Evolutionary conservation across 2,113 vertebrate species (phyloP).

Genomic region (Anguilla rostrata): DNA sequence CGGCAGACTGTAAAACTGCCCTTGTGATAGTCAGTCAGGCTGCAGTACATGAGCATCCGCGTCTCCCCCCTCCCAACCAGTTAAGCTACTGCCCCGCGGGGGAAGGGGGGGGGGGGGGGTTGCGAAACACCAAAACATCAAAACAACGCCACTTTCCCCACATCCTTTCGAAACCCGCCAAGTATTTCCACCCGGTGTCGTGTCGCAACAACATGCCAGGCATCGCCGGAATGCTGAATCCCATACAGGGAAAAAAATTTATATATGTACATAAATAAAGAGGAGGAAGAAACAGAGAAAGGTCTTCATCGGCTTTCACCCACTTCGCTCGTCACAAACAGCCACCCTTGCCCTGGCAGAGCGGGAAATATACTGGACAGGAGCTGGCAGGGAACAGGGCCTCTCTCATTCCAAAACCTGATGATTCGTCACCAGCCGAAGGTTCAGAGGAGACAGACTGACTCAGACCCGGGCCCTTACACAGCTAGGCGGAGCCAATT

Average conservation of each 20-base stretch:
- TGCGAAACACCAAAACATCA: constrained; percentile 9
- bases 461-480: no score
- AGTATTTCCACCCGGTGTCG: neutral
- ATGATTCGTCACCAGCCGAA: neutral
- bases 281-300: neutral
- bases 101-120: neutral
- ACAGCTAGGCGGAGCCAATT: no score
- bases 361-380: neutral
- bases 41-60: neutral
- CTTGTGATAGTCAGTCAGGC: neutral
- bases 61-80: neutral
- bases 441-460: neutral
- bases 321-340: neutral
- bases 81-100: neutral
- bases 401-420: neutral
- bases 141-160: neutral
- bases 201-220: neutral
- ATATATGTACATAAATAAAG: neutral
- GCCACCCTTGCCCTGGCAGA: neutral
- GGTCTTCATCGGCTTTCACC: neutral
- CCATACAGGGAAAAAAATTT: neutral
- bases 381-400: neutral
- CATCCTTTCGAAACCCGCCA: neutral
- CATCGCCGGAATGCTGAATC: neutral
- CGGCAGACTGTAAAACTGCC: constrained; percentile 6